These are phyloP conservation scores for Chelidonichthys spinosus DNA, from an alignment of 2,797 vertebrate species.

Conservation along the genomic window DNA sequence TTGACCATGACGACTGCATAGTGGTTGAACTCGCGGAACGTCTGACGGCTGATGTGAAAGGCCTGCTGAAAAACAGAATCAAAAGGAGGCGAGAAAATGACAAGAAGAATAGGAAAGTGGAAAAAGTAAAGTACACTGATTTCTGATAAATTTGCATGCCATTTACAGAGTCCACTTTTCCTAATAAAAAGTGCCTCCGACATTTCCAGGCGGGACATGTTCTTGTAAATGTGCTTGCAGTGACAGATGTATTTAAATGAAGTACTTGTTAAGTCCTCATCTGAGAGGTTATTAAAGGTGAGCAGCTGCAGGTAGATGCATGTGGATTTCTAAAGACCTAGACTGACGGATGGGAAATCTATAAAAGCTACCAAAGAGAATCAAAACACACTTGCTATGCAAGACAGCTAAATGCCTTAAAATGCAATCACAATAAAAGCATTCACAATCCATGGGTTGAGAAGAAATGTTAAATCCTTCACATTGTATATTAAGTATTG, in stretches of 20 bases:
- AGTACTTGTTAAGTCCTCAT: conserved; percentile 39
- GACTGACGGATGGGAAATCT: conserved; percentile 5
- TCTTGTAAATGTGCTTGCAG: conserved; percentile 41
- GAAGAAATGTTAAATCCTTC: neutral
- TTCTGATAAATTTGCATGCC: conserved; percentile 44
- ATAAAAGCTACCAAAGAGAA: conserved; percentile 14
- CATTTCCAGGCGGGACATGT: conserved; percentile 40
- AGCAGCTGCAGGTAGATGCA: conserved; percentile 34
- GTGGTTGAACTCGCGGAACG: conserved; percentile 89
- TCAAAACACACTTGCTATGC: conserved; percentile 8
- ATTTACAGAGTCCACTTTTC: conserved; percentile 47
- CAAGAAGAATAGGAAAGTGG: neutral
- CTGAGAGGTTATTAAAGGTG: conserved; percentile 34
- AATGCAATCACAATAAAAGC: conserved; percentile 10
- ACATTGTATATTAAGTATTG: neutral
- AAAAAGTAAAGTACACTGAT: conserved; percentile 6
- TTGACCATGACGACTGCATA: conserved; percentile 89
- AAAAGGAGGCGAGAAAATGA: neutral
- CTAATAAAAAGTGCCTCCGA: conserved; percentile 47
- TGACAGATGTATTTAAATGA: conserved; percentile 44
- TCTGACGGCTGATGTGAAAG: conserved; percentile 89
- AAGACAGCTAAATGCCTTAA: conserved; percentile 5
- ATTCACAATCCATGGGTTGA: conserved; percentile 6
- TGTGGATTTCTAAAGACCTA: conserved; percentile 31
- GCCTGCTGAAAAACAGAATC: conserved; percentile 57